Base-by-base conservation (phyloP, 2,797 vertebrate species). In the Acipenser oxyrinchus region DNA sequence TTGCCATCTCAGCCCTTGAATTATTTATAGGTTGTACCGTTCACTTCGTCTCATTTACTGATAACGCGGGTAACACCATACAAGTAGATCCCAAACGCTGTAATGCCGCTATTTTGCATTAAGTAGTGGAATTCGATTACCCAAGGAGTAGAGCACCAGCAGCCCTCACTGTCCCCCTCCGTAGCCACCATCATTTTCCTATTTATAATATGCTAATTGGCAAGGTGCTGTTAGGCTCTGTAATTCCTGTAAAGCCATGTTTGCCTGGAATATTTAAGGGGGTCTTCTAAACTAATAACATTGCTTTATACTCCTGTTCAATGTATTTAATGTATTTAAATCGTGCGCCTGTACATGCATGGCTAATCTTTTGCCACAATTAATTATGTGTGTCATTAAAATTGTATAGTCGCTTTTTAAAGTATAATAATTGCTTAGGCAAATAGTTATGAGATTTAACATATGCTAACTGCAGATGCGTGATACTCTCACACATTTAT, bases 1-100 rank as follows among this genome's bases (percentile, higher is more conserved):
- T 98, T 98, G 95, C 94, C 95, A 94, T 97, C 95, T 97, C 94
- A 92, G 93, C 91, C 89, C 87, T 90, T 98, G 95, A 98, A 98
- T 98, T 96, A 98, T 98, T 95, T 94, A 98, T 98, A 90, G 84
- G 84, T 90, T 92, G 91, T 91, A 92, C 91, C 87, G 87, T 93
- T 94, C 91, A 89, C 92, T 87, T 86, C 87, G 90, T 87, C 90
- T 92, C 92, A 91, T 91, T 93, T 91, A 90, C 88, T 92, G 89
- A 90, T 90, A 89, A 85, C 86, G 81, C 79, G 86, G 86, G 88
- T 90, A 89, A 88, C 89, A 82, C 88, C 84, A 86, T 84, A 85
- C 82, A 83, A 87, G 87, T 89, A 83, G 86, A 91, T 91, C 90
- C 89, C 88, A 87, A 90, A 90, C 83, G 90, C 87, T 90, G 88